Evolutionary conservation across 2,113 vertebrate genomes (phyloP).

Genomic region (Astatotilapia flaviijosephi): DNA sequence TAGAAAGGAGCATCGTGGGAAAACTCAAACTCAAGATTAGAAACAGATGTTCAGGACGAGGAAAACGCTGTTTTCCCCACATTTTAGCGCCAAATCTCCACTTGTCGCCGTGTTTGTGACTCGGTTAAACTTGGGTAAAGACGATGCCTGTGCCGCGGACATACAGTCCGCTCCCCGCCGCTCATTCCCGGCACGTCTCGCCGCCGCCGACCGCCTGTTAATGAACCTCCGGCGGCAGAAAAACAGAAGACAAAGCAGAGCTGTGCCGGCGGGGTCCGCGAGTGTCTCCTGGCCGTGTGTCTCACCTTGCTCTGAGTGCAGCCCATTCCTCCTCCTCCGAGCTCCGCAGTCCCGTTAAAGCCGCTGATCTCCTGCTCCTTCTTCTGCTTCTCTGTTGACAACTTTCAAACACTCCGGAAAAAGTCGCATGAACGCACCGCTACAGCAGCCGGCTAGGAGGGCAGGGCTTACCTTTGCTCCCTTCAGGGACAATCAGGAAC

Average conservation of each 20-base stretch:
- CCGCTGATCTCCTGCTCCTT: neutral
- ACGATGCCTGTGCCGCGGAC: neutral
- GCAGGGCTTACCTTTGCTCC: neutral
- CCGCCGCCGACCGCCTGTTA: neutral
- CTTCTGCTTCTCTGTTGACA: slow-evolving; percentile 23
- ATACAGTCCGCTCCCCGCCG: neutral
- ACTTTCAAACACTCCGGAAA: slow-evolving; percentile 34
- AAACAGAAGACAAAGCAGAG: neutral
- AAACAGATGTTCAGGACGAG: slow-evolving; percentile 37
- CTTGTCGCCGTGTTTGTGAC: neutral
- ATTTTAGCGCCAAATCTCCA: neutral
- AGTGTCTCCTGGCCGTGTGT: neutral
- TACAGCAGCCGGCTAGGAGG: neutral
- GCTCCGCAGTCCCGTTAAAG: neutral
- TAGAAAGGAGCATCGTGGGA: slow-evolving; percentile 4
- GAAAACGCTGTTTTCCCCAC: neutral
- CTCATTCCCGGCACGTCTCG: neutral
- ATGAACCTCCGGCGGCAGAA: neutral
- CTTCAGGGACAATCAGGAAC: slow-evolving; percentile 1
- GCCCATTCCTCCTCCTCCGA: slow-evolving; percentile 58
- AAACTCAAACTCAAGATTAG: slow-evolving; percentile 3
- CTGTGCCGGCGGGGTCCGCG: neutral
- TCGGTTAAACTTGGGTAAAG: neutral
- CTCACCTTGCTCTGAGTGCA: slow-evolving; percentile 68
- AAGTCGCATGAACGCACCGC: slow-evolving; percentile 15